Conservation (phyloP, 2,797 vertebrate species). For the Syndactyla subalaris region DNA sequence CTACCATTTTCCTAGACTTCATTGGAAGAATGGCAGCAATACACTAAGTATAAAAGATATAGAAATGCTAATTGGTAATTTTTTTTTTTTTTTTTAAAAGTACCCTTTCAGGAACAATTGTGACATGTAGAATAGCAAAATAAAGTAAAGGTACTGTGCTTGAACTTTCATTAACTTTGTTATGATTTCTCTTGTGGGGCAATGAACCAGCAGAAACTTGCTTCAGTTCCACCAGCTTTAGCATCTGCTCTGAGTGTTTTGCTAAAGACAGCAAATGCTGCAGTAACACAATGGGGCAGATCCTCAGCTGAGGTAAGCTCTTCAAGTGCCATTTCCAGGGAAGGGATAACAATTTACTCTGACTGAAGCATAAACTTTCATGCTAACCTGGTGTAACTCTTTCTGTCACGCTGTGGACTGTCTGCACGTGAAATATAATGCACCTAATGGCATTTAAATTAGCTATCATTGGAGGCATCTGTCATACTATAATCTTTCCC, state of each 20-base stretch:
- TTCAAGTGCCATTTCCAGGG: neutral
- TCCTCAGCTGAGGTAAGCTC: neutral
- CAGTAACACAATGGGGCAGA: neutral
- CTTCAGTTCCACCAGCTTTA: neutral
- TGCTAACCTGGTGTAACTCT: neutral
- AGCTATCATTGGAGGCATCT: slow-evolving; percentile 8
- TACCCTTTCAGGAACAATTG: accelerated
- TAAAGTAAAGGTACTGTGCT: neutral
- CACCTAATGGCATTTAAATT: slow-evolving; percentile 35
- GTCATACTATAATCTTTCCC: neutral
- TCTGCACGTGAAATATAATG: slow-evolving; percentile 23
- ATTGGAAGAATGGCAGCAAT: neutral
- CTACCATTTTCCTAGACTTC: neutral
- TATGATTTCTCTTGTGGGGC: neutral
- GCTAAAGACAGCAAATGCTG: neutral
- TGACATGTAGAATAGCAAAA: neutral
- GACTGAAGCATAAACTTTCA: slow-evolving; percentile 1
- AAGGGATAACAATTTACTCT: neutral
- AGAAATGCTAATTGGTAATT: neutral
- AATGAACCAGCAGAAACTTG: neutral
- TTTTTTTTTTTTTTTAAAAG: neutral
- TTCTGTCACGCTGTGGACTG: neutral
- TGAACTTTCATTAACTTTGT: neutral
- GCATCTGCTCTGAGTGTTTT: neutral
- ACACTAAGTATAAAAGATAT: neutral